These are phyloP conservation scores for Andrena bucephala DNA, from an alignment of 2,888 invertebrate species.

Conservation along the genomic window DNA sequence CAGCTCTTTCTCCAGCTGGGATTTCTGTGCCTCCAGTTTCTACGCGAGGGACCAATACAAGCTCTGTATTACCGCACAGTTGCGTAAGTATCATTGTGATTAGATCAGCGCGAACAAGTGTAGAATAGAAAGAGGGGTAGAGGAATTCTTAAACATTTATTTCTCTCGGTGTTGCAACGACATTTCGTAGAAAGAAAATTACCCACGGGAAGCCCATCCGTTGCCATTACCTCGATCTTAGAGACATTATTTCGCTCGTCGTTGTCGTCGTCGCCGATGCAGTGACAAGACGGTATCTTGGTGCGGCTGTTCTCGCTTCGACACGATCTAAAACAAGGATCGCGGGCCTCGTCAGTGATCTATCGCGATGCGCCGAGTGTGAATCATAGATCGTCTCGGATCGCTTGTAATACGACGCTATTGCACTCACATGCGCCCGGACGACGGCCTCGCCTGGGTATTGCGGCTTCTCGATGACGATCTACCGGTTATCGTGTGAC, in stretches of 20 bases:
- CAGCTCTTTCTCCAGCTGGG: constrained; percentile 78
- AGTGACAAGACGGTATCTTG: constrained; percentile 75
- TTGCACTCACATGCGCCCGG: constrained; percentile 79
- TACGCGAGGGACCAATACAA: constrained; percentile 36
- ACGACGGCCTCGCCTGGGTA: constrained; percentile 73
- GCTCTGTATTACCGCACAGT: not conserved
- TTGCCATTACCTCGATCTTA: constrained; percentile 76
- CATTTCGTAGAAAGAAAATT: no score
- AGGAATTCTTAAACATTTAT: not conserved
- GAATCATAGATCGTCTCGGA: constrained; percentile 57
- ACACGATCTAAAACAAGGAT: constrained; percentile 77
- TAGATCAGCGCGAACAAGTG: no score
- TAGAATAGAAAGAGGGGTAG: not conserved
- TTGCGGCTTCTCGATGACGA: constrained; percentile 77
- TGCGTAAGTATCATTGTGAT: no score
- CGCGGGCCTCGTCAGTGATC: constrained; percentile 43
- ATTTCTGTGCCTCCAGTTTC: constrained; percentile 78
- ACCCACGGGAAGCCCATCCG: not conserved
- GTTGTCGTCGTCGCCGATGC: constrained; percentile 70
- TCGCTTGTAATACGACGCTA: constrained; percentile 35
- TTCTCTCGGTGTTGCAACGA: no score
- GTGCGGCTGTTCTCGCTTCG: constrained; percentile 80
- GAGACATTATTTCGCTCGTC: constrained; percentile 68
- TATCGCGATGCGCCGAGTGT: constrained; percentile 46
- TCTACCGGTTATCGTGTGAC: constrained; percentile 76